These are phyloP conservation scores for Lysandra coridon DNA, from an alignment of 2,888 invertebrate species.

Conservation along the genomic window DNA sequence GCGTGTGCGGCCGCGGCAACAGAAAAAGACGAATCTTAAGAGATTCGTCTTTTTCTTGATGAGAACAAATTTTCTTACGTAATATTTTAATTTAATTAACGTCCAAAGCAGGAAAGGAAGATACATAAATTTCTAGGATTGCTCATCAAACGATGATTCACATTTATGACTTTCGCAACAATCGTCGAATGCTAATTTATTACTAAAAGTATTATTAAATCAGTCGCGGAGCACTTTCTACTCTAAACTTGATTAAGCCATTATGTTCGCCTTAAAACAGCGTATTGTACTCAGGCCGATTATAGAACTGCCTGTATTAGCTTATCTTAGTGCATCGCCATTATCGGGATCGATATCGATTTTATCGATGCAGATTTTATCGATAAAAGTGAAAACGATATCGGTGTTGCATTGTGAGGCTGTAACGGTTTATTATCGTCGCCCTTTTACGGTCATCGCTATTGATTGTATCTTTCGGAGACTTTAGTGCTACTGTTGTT, in stretches of 20 bases:
- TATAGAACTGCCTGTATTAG: slow-evolving; percentile 49
- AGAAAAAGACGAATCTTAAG: too few relatives aligned
- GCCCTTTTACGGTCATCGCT: slow-evolving; percentile 46
- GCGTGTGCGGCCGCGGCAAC: too few relatives aligned
- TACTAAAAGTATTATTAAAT: slow-evolving; percentile 54
- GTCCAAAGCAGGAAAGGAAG: slow-evolving; percentile 37
- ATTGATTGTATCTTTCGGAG: slow-evolving; percentile 45
- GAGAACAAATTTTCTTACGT: not conserved
- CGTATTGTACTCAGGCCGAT: slow-evolving; percentile 61
- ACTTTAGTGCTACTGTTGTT: slow-evolving; percentile 47
- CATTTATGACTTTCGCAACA: slow-evolving; percentile 43
- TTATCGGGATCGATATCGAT: slow-evolving; percentile 54
- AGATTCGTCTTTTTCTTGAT: not conserved
- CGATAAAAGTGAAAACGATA: slow-evolving; percentile 66
- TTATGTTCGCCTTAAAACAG: slow-evolving; percentile 62
- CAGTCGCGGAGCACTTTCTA: slow-evolving; percentile 62
- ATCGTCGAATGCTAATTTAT: slow-evolving; percentile 49
- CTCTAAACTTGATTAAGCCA: slow-evolving; percentile 62
- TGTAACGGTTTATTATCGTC: slow-evolving; percentile 46
- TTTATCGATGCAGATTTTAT: slow-evolving; percentile 62
- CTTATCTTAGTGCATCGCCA: slow-evolving; percentile 61
- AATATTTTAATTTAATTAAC: slow-evolving; percentile 3
- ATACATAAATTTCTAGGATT: slow-evolving; percentile 22
- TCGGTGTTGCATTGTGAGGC: slow-evolving; percentile 51
- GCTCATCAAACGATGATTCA: slow-evolving; percentile 42